These are phyloP conservation scores for Epinotia ramella DNA, from an alignment of 2,888 invertebrate species.

Conservation along the genomic window DNA sequence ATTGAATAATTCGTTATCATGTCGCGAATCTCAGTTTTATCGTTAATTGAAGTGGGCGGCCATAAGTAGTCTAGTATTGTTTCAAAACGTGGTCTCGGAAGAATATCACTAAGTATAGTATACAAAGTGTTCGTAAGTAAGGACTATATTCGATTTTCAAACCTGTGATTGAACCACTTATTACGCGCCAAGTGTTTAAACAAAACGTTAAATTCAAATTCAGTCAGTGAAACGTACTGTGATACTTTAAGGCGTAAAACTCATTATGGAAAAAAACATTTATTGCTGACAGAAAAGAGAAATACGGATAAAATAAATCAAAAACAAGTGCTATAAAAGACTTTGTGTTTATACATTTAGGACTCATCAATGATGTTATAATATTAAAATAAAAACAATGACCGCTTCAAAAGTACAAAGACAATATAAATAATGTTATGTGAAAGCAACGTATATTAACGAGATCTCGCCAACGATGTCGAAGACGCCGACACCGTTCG, in stretches of 20 bases:
- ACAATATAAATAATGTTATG: neutral
- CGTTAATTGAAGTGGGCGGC: slow-evolving; percentile 7
- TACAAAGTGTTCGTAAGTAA: neutral
- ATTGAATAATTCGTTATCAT: slow-evolving; percentile 7
- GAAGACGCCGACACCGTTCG: slow-evolving; percentile 7
- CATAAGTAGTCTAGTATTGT: neutral
- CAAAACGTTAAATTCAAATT: neutral
- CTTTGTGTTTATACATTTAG: too few species aligned
- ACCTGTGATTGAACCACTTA: neutral
- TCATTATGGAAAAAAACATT: neutral
- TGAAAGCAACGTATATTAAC: neutral
- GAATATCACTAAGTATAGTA: neutral
- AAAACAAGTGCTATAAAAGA: too few species aligned
- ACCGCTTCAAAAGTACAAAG: too few species aligned
- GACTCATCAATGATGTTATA: too few species aligned
- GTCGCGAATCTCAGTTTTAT: slow-evolving; percentile 14
- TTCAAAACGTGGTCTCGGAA: neutral
- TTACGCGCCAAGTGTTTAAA: neutral
- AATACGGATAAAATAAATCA: neutral
- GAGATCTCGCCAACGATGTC: slow-evolving; percentile 2
- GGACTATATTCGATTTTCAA: neutral
- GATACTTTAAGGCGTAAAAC: too few species aligned
- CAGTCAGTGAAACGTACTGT: neutral
- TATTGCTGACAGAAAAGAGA: neutral
- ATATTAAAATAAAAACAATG: too few species aligned